These are phyloP conservation scores for Bombus waltoni DNA, from an alignment of 1,140 invertebrate genomes.

Conservation along the genomic window DNA sequence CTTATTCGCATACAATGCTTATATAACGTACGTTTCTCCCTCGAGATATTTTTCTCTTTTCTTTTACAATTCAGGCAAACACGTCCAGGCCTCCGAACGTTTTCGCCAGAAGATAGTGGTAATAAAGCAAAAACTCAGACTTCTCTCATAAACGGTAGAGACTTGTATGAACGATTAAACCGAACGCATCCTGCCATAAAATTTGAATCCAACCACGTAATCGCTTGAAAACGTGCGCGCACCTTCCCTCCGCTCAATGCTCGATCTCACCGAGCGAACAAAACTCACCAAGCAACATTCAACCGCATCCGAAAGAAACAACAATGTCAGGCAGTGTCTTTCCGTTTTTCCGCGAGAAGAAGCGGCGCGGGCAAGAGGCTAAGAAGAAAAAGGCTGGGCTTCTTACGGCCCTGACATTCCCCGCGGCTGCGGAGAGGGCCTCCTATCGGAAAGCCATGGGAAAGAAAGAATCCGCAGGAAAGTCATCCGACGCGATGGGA, in stretches of 20 bases:
- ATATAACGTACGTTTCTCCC: too few species aligned
- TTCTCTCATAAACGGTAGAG: too few species aligned
- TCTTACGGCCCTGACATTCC: conserved; percentile 48
- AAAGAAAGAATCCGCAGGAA: conserved; percentile 81
- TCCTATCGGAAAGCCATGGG: conserved; percentile 78
- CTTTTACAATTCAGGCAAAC: too few species aligned
- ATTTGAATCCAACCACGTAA: too few species aligned
- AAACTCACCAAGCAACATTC: background rate
- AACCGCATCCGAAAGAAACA: background rate
- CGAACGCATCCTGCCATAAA: too few species aligned
- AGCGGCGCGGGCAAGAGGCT: background rate
- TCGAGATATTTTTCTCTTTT: too few species aligned
- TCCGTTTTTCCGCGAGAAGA: conserved; percentile 19
- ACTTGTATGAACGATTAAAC: too few species aligned
- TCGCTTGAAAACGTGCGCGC: background rate
- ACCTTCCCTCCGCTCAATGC: background rate
- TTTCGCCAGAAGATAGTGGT: too few species aligned
- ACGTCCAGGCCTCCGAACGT: too few species aligned
- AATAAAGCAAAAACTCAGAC: too few species aligned
- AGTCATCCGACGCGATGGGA: conserved; percentile 79
- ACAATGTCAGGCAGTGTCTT: background rate
- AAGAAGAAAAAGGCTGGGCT: background rate
- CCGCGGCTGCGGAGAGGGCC: conserved; percentile 41
- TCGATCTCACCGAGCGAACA: too few species aligned
- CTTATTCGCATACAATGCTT: too few species aligned